phyloP scores from a whole-genome alignment of 2,797 vertebrate species.

The Peromyscus eremicus region DNA sequence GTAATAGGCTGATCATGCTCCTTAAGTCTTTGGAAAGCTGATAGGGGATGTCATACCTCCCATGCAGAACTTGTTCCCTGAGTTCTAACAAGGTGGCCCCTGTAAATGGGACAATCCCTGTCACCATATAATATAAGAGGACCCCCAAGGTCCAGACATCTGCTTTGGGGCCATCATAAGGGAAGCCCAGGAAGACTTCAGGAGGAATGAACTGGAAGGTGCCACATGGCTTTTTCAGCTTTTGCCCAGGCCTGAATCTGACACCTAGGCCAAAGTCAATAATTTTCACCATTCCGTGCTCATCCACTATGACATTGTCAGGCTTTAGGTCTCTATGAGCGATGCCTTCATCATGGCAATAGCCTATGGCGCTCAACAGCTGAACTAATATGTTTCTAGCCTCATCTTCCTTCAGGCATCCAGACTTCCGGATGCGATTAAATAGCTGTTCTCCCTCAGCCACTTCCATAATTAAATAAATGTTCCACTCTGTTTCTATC shows the following conservation, averaged over 20 bases:
- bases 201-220: background rate
- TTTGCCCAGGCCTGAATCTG: background rate
- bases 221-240: background rate
- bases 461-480: background rate
- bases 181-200: background rate
- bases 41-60: background rate
- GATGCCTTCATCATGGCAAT: background rate
- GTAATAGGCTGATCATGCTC: background rate
- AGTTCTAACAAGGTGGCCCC: background rate
- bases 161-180: background rate
- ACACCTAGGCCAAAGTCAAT: background rate
- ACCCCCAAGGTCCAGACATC: background rate
- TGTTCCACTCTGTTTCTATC: background rate
- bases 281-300: background rate
- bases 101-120: background rate
- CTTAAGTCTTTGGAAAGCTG: background rate
- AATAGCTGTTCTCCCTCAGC: background rate
- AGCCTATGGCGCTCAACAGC: background rate
- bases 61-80: background rate
- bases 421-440: fast-evolving
- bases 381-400: background rate
- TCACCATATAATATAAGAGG: background rate
- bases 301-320: background rate
- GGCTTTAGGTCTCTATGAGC: background rate
- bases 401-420: background rate